These are phyloP conservation scores for Anas acuta DNA, from an alignment of 2,797 vertebrate species.

Conservation along the genomic window DNA sequence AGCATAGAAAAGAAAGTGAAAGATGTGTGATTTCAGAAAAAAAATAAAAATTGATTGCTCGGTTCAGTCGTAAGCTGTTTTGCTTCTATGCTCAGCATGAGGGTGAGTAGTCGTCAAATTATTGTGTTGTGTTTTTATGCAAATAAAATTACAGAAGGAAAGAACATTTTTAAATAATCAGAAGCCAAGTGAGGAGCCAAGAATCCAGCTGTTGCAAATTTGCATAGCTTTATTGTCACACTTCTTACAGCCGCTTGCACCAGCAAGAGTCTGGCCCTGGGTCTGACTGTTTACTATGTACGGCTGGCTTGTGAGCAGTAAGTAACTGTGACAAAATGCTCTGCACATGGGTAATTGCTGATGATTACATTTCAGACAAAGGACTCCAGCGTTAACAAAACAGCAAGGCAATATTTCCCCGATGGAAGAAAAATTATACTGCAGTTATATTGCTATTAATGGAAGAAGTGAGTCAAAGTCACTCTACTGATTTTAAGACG, in stretches of 20 bases:
- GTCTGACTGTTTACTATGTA: not conserved
- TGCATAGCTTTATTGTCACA: not conserved
- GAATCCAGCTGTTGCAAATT: slow-evolving; percentile 20
- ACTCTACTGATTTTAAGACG: not conserved
- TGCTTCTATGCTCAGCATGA: not conserved
- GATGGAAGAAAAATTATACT: not conserved
- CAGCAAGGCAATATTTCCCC: not conserved
- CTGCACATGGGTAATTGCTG: slow-evolving; percentile 39
- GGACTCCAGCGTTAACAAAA: not conserved
- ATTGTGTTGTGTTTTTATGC: slow-evolving; percentile 18
- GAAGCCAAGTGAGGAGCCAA: not conserved
- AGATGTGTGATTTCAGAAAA: not conserved
- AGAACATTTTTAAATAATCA: not conserved
- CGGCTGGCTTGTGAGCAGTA: not conserved
- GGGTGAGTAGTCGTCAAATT: not conserved
- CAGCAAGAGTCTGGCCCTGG: not conserved
- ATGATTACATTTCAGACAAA: slow-evolving; percentile 32
- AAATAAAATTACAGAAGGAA: slow-evolving; percentile 27
- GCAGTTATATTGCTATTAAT: not conserved
- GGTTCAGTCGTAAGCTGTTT: not conserved
- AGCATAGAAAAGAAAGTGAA: not conserved
- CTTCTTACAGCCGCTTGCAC: not conserved
- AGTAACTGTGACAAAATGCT: slow-evolving; percentile 40
- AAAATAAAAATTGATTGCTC: not conserved
- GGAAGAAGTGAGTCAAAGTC: not conserved